Evolutionary conservation across 2,888 invertebrate species (phyloP).

Genomic region (Limnephilus lunatus): DNA sequence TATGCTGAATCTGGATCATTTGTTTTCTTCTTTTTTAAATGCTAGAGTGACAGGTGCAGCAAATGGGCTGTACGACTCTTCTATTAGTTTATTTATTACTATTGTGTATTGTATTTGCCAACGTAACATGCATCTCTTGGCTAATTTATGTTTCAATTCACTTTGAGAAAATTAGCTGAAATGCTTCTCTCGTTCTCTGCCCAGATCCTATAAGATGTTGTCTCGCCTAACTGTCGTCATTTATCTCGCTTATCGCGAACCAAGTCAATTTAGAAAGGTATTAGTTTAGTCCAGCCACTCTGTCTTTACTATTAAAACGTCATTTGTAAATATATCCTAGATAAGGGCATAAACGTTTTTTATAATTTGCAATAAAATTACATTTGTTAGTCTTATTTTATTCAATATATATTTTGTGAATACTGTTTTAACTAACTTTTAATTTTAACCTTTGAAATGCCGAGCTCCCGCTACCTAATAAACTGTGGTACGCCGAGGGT

Average conservation of each 20-base stretch:
- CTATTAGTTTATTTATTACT: constrained; percentile 63
- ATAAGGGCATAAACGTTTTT: not conserved
- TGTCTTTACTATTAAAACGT: not conserved
- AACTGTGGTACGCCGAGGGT: too few relatives aligned
- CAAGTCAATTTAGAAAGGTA: not conserved
- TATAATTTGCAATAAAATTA: not conserved
- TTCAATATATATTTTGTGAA: not conserved
- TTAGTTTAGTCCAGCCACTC: not conserved
- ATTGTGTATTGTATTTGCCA: constrained; percentile 11
- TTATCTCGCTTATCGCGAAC: not conserved
- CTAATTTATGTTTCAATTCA: not conserved
- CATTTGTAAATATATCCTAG: constrained; percentile 22
- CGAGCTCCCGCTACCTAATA: too few relatives aligned
- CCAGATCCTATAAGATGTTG: not conserved
- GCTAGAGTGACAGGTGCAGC: too few relatives aligned
- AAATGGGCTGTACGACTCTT: too few relatives aligned
- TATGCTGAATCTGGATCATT: too few relatives aligned
- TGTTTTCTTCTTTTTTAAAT: too few relatives aligned
- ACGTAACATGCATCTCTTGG: not conserved
- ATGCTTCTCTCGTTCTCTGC: not conserved
- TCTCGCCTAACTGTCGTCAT: not conserved
- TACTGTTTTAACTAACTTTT: not conserved
- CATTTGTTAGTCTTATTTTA: not conserved
- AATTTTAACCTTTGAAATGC: not conserved
- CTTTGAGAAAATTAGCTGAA: not conserved